These are phyloP conservation scores for Orthonevra nobilis DNA, from an alignment of 2,888 invertebrate genomes.

Conservation along the genomic window DNA sequence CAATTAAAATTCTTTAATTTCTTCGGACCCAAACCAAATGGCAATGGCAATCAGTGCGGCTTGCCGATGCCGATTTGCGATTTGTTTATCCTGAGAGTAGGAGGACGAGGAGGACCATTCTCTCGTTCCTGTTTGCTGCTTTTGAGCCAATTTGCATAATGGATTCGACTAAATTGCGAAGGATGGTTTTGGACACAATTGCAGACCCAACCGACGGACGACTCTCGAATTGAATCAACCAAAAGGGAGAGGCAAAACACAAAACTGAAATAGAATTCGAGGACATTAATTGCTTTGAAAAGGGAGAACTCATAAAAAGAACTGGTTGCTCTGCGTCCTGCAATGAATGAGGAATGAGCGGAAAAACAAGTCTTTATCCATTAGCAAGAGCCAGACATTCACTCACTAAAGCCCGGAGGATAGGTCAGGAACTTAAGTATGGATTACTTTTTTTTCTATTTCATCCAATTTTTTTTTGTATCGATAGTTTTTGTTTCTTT, in stretches of 20 bases:
- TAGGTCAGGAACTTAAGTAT: too few relatives aligned
- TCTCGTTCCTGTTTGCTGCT: conserved; percentile 19
- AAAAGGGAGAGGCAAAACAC: too few relatives aligned
- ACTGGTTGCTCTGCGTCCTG: too few relatives aligned
- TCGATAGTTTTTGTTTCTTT: too few relatives aligned
- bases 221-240: conserved; percentile 17
- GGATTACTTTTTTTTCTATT: too few relatives aligned
- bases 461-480: too few relatives aligned
- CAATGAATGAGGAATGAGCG: too few relatives aligned
- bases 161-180: conserved; percentile 59
- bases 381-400: too few relatives aligned
- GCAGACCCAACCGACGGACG: conserved; percentile 15
- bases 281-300: conserved; percentile 61
- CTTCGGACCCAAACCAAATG: conserved; percentile 14
- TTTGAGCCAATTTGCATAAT: conserved; percentile 68
- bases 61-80: conserved; percentile 66
- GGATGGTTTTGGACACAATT: conserved; percentile 6
- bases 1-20: conserved; percentile 68
- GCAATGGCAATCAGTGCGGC: conserved; percentile 45
- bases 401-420: too few relatives aligned
- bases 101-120: conserved; percentile 1
- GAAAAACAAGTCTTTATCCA: too few relatives aligned
- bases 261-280: conserved; percentile 51
- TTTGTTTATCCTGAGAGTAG: conserved; percentile 40
- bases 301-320: conserved; percentile 33